Base-by-base conservation (phyloP, 2,797 vertebrate genomes). In the Chelidonichthys spinosus region DNA sequence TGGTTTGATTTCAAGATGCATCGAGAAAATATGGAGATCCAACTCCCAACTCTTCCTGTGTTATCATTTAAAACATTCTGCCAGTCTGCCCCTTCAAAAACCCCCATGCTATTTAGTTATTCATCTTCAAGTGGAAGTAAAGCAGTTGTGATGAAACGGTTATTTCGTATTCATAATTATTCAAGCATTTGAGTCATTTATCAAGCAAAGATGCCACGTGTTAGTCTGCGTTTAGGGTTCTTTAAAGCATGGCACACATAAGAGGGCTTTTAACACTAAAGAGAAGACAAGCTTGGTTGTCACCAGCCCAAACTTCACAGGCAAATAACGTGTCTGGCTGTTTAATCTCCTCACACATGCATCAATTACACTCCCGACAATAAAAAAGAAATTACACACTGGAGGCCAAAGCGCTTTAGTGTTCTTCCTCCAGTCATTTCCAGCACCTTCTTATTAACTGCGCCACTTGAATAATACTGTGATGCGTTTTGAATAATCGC, bases 21-120 rank as follows among this genome's bases (percentile, higher is more conserved):
- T 55, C 2, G 15, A 50, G 60, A 40, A 83, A 82, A 77, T 69
- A 70, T 67, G 33, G 72, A 79, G 63, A 84, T 76, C 9, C 25
- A 25, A 25, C 25, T 25, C 14, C 60, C 67, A 62, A 13, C 68
- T 56, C 52, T 69, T 43, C 9, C 63, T 46, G 44, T 70, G 46
- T 72, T 80, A 42, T 60, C 46, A 42, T 75, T 67, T 42, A 61
- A 69, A 66, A 76, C 32, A 3, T 69, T 81, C 66, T 63, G 39
- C 46, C 47, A 1, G 37, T 69, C 44, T 69, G 40, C 64, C 65
- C 40, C 14, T 61, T 74, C 32, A 74, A 82, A 49, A 15, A 80
- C 70, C 65, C 65, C 55, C 61, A 40, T 13, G 47, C 43, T 49
- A 14, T 78, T 63, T 72, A 56, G 72, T 61, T 35, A 40, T 74